Percentiles rank a stretch among this genome's conserved stretches.
phyloP scores from a whole-genome alignment of 2,113 vertebrate genomes.

The Sinocyclocheilus anshuiensis region DNA sequence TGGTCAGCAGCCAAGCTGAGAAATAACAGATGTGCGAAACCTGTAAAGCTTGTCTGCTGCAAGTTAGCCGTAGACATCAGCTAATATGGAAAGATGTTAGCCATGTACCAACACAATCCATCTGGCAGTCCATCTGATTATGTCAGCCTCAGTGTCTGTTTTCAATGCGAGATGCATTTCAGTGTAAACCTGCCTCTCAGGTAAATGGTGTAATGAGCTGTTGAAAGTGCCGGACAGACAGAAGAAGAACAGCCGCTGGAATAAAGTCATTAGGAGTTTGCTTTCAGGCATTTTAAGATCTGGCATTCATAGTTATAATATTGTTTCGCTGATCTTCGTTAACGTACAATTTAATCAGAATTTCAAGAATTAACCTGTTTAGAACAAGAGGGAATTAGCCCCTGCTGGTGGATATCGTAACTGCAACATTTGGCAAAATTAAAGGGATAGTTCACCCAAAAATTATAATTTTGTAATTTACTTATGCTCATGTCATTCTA shows the following conservation, averaged over 20 bases:
- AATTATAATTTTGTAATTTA: background rate
- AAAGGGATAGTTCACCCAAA: background rate
- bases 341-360: background rate
- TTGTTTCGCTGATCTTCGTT: background rate
- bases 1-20: conserved; percentile 66
- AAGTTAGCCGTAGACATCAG: conserved; percentile 58
- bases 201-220: conserved; percentile 27
- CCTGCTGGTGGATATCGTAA: background rate
- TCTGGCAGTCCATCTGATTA: conserved; percentile 61
- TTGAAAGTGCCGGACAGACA: background rate
- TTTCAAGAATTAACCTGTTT: background rate
- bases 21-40: conserved; percentile 69
- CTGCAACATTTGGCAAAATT: background rate
- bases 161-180: conserved; percentile 15
- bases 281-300: background rate
- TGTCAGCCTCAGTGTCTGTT: conserved; percentile 10
- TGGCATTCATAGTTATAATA: background rate
- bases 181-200: conserved; percentile 20
- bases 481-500: background rate
- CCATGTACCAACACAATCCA: conserved; percentile 62
- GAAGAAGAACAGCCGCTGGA: background rate
- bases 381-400: background rate
- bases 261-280: background rate
- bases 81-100: conserved; percentile 66
- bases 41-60: conserved; percentile 58